Evolutionary conservation across 2,113 vertebrate genomes (phyloP).

Genomic region (Rhizomys pruinosus): DNA sequence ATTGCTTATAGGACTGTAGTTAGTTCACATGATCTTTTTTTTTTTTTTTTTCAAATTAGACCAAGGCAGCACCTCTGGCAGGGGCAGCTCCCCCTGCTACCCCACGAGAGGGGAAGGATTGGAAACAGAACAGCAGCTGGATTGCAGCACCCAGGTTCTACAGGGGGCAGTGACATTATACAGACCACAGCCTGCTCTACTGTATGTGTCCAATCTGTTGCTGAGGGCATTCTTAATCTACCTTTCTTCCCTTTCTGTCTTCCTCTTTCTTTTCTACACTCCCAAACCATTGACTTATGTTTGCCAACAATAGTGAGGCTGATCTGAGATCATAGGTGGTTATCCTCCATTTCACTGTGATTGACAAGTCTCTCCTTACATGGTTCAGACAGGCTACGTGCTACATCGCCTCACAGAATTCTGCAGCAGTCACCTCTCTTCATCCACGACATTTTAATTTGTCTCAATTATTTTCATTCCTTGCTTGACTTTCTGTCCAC

Average conservation of each 20-base stretch:
- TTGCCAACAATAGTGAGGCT: background rate
- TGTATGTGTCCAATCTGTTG: too few species aligned
- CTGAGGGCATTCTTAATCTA: background rate
- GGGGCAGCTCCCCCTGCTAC: background rate
- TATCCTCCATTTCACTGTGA: background rate
- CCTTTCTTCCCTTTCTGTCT: background rate
- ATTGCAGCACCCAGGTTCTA: background rate
- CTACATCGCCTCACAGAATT: background rate
- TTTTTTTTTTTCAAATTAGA: background rate
- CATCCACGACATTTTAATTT: background rate
- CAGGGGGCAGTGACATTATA: background rate
- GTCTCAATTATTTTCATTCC: conserved; percentile 4
- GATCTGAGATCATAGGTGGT: fast-evolving
- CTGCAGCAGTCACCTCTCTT: background rate
- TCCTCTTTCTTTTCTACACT: background rate
- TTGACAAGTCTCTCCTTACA: background rate
- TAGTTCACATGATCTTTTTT: background rate
- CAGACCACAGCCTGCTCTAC: background rate
- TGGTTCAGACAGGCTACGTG: background rate
- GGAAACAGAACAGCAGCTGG: background rate
- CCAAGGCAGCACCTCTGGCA: background rate
- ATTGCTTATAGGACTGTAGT: background rate
- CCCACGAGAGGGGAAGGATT: too few species aligned
- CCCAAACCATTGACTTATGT: background rate
- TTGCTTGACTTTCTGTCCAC: background rate